Conservation (phyloP, 2,797 vertebrate species). For the Labroides dimidiatus region DNA sequence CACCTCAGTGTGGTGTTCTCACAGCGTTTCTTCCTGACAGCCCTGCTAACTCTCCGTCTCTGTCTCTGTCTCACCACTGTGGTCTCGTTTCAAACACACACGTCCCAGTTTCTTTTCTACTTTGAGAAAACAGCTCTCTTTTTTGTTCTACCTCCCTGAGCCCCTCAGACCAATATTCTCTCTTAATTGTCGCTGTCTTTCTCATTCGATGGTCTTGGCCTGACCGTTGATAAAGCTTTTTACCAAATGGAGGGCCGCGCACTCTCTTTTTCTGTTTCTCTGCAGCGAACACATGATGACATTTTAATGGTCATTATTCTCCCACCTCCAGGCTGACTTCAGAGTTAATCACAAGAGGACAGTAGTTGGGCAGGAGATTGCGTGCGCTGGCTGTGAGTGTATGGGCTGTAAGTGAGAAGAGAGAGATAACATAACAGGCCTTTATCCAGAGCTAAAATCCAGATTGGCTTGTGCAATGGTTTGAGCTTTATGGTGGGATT, state of each 20-base stretch:
- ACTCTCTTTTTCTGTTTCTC: conserved; percentile 23
- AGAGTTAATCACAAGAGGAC: conserved; percentile 50
- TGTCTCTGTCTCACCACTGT: conserved; percentile 4
- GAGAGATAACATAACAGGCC: conserved; percentile 25
- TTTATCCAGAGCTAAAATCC: conserved; percentile 37
- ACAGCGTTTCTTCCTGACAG: conserved; percentile 26
- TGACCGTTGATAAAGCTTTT: conserved; percentile 16
- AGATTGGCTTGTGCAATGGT: conserved; percentile 44
- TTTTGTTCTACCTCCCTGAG: background rate
- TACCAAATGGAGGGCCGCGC: conserved; percentile 25
- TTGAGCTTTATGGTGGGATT: conserved; percentile 43
- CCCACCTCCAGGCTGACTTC: conserved; percentile 45
- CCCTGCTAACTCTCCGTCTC: conserved; percentile 58
- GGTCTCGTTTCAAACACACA: conserved; percentile 19
- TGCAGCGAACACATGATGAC: conserved; percentile 31
- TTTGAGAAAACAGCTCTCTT: conserved; percentile 5
- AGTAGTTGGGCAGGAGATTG: conserved; percentile 22
- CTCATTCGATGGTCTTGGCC: background rate
- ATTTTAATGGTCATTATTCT: conserved; percentile 62
- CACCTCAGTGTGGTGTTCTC: conserved; percentile 42
- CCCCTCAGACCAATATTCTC: conserved; percentile 5
- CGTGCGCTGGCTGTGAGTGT: conserved; percentile 7
- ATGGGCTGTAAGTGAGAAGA: conserved; percentile 29
- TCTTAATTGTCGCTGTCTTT: conserved; percentile 28
- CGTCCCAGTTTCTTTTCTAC: conserved; percentile 1